These are phyloP conservation scores for Athetis lepigone DNA, from an alignment of 2,888 invertebrate genomes.

Conservation along the genomic window DNA sequence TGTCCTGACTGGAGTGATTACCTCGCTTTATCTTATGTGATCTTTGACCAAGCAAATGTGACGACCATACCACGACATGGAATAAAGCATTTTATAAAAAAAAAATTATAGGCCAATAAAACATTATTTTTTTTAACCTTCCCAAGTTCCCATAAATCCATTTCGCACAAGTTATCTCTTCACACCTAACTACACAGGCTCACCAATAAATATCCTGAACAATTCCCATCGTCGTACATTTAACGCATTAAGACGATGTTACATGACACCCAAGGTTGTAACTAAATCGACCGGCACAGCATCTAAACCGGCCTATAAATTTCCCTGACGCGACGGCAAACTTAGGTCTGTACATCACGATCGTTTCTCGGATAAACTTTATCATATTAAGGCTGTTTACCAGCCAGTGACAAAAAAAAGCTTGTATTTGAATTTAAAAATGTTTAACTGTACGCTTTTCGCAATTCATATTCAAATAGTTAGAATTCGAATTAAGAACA, in stretches of 20 bases:
- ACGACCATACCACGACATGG: too few relatives aligned
- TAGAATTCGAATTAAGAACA: too few relatives aligned
- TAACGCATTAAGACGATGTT: slow-evolving; percentile 45
- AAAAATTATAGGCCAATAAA: too few relatives aligned
- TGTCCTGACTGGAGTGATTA: too few relatives aligned
- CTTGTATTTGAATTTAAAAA: too few relatives aligned
- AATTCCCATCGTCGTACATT: slow-evolving; percentile 41
- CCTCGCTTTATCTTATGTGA: too few relatives aligned
- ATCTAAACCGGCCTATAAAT: slow-evolving; percentile 54
- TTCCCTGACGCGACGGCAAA: slow-evolving; percentile 28
- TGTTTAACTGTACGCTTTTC: too few relatives aligned
- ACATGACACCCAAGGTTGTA: slow-evolving; percentile 42
- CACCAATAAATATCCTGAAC: slow-evolving; percentile 40
- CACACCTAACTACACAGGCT: slow-evolving; percentile 33
- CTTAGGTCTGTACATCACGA: slow-evolving; percentile 48
- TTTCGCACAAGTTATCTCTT: slow-evolving; percentile 28
- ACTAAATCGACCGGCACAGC: slow-evolving; percentile 53
- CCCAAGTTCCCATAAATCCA: neutral
- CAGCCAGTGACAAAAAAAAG: neutral
- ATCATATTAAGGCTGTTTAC: slow-evolving; percentile 42
- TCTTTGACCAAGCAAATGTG: too few relatives aligned
- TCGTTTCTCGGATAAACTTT: slow-evolving; percentile 41
- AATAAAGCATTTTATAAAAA: too few relatives aligned
- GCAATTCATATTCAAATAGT: too few relatives aligned
- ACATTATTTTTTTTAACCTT: neutral